Evolutionary conservation across 2,888 invertebrate species (phyloP).

Genomic region (Dysmachus trigonus): DNA sequence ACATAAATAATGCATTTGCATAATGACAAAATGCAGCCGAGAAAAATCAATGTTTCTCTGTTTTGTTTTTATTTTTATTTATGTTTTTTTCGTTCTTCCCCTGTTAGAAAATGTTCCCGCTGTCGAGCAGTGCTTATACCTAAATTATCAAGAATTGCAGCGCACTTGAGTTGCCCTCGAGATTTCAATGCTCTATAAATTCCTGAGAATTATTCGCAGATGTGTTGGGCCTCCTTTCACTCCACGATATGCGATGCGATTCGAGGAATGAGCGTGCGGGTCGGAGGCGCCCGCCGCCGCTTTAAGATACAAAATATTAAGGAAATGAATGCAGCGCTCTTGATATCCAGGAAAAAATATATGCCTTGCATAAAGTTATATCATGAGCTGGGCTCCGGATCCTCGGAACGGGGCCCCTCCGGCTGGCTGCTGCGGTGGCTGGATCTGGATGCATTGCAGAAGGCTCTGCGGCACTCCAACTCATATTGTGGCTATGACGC

Average conservation of each 20-base stretch:
- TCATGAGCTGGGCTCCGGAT: not conserved
- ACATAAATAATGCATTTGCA: conserved; percentile 36
- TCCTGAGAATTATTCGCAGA: conserved; percentile 18
- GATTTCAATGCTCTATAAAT: conserved; percentile 37
- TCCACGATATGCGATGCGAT: not conserved
- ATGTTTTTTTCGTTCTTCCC: not conserved
- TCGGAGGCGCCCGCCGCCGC: not conserved
- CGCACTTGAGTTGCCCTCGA: conserved; percentile 25
- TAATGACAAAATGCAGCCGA: conserved; percentile 34
- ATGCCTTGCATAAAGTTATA: not conserved
- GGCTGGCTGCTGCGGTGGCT: not conserved
- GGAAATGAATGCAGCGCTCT: conserved; percentile 22
- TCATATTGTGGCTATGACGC: not conserved
- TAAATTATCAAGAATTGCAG: conserved; percentile 37
- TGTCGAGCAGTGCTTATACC: not conserved
- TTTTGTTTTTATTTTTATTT: not conserved
- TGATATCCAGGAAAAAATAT: not conserved
- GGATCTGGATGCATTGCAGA: not conserved
- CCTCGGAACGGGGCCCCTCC: not conserved
- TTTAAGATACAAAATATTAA: conserved; percentile 30
- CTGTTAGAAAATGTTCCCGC: not conserved
- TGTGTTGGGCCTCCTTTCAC: conserved; percentile 24
- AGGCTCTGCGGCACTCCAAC: not conserved
- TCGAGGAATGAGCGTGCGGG: not conserved
- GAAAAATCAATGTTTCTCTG: not conserved